Base-by-base conservation (phyloP, 2,113 vertebrate genomes). In the Lontra canadensis region DNA sequence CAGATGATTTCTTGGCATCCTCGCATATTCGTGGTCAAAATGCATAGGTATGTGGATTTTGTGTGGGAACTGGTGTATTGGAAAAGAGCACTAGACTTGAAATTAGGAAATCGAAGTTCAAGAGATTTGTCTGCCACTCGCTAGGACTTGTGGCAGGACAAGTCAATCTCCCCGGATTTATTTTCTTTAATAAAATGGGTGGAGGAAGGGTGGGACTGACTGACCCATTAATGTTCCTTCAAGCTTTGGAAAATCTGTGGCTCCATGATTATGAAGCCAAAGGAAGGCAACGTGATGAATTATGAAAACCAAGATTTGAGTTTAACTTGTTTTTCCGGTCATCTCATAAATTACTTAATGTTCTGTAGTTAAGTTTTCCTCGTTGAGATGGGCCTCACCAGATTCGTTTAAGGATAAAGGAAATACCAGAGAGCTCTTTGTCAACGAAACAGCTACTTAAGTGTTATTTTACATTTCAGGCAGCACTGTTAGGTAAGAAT, bases 401-500 rank as follows among this genome's bases (percentile, higher is more conserved):
- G 82, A 80, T 87, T 94, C 55, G 79, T 14, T 1, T 65, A 89
- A 92, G 29, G 11, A 39, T 59, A 82, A 90, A 88, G 25, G 26
- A 18, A 34, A 36, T 29, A 44, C 17, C 20, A 9, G 42, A 89
- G 85, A 88, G 4, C 39, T 88, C 67, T 76, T 92, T 87, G 39
- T 94, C 63, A 73, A 34, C 34, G 89, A 59, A 91, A 88, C 26
- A 93, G 42, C n/a, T 86, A 36, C 78, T 86, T 25, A 73, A 76
- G 59, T 82, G 36, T 87, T 92, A 78, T 76, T 95, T 96, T 83
- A 83, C 81, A 82, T 95, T 93, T 94, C 36, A 85, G 85, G 42
- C 49, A 63, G 26, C 47, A 85, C 11, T 95, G 15, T 85, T 91
- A 57, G 67, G 39, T 73, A 88, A 94, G 63, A 93, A 25, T 71